A percentile compares a stretch with the other conserved stretches of the same genome.
Conservation (phyloP, 2,888 invertebrate species). For the Morpho achilles region DNA sequence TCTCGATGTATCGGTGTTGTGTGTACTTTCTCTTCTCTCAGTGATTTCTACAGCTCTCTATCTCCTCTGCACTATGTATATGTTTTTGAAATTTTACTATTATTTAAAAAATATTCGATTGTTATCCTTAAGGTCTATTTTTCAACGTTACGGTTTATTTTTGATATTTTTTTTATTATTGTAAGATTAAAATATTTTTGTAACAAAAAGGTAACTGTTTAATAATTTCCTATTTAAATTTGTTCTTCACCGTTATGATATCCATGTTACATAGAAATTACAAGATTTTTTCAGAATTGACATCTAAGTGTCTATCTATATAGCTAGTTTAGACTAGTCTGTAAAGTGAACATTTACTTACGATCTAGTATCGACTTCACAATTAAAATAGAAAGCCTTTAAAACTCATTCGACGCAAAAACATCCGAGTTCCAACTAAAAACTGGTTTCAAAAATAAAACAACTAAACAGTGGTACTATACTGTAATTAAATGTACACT, state of each 20-base stretch:
- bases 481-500: conserved; percentile 6
- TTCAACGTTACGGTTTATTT: not conserved
- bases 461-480: not conserved
- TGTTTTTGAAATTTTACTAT: not conserved
- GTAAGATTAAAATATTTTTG: conserved; percentile 11
- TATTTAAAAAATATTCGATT: too few relatives aligned
- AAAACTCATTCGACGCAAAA: not conserved
- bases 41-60: conserved; percentile 1
- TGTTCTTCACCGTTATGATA: conserved; percentile 8
- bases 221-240: conserved; percentile 11
- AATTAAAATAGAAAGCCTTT: not conserved
- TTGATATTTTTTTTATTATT: too few relatives aligned
- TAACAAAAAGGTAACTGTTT: conserved; percentile 4
- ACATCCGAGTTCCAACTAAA: not conserved
- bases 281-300: conserved; percentile 8
- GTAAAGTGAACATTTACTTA: conserved; percentile 13
- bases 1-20: conserved; percentile 12
- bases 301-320: conserved; percentile 4
- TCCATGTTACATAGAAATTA: conserved; percentile 1
- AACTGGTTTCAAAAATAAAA: not conserved
- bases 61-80: conserved; percentile 1
- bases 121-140: not conserved
- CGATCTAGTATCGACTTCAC: not conserved
- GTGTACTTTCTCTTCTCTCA: conserved; percentile 16
- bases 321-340: conserved; percentile 7